Evolutionary conservation across 1,140 invertebrate genomes (phyloP).

Genomic region (Drosophila orosa): DNA sequence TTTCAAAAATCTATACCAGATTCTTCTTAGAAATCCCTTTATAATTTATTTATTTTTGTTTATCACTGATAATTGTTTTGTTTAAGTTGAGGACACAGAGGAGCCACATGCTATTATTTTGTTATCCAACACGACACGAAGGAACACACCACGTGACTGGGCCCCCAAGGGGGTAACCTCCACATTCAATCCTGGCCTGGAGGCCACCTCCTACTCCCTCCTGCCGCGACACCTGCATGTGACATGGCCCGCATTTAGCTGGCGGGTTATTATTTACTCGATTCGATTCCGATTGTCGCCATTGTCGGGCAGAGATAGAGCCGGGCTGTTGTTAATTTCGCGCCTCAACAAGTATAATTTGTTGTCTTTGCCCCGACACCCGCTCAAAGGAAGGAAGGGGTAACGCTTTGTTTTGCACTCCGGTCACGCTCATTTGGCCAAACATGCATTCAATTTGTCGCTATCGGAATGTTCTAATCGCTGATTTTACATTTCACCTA

Average conservation of each 20-base stretch:
- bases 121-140: constrained; percentile 23
- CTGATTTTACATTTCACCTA: constrained; percentile 12
- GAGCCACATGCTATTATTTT: constrained; percentile 28
- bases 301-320: constrained; percentile 14
- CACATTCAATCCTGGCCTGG: neutral
- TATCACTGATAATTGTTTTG: neutral
- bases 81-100: constrained; percentile 6
- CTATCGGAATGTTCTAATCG: constrained; percentile 48
- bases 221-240: constrained; percentile 13
- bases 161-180: neutral
- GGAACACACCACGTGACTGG: constrained; percentile 18
- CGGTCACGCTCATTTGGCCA: constrained; percentile 55
- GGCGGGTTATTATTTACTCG: constrained; percentile 46
- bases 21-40: neutral
- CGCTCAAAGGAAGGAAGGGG: constrained; percentile 25
- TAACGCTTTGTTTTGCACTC: constrained; percentile 20
- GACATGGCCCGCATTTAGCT: constrained; percentile 26
- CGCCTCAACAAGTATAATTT: constrained; percentile 63
- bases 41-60: neutral
- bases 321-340: constrained; percentile 50
- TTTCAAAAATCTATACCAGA: neutral
- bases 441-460: constrained; percentile 54
- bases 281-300: constrained; percentile 27
- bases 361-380: constrained; percentile 33
- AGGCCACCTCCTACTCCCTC: neutral